Percentiles rank a stretch among this genome's conserved stretches.
These are phyloP conservation scores for Molossus molossus DNA, from an alignment of 2,797 vertebrate genomes.

Conservation along the genomic window DNA sequence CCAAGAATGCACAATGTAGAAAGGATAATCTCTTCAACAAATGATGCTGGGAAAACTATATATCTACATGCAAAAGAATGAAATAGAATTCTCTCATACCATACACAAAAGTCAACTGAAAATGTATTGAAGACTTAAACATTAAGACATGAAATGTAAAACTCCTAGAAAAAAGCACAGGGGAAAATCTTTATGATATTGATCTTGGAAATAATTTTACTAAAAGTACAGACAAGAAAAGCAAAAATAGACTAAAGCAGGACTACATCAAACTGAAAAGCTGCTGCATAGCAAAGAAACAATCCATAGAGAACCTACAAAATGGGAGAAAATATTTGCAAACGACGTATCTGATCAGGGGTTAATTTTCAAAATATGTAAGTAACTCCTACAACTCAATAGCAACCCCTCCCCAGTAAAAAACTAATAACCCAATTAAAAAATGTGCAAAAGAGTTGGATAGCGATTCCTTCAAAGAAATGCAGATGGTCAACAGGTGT, in stretches of 20 bases:
- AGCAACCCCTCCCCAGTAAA: background rate
- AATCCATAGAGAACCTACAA: background rate
- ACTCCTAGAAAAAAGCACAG: background rate
- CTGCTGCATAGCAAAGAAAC: background rate
- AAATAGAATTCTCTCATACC: background rate
- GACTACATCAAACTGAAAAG: background rate
- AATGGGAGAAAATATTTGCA: background rate
- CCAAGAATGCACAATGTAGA: background rate
- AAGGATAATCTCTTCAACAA: background rate
- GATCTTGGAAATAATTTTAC: background rate
- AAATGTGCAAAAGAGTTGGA: background rate
- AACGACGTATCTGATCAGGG: background rate
- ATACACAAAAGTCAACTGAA: background rate
- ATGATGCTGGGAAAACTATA: background rate
- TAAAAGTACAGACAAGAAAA: background rate
- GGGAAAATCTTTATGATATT: background rate
- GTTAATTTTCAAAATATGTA: background rate
- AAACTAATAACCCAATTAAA: background rate
- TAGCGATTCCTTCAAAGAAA: background rate
- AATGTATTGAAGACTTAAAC: background rate
- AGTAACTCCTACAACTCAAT: background rate
- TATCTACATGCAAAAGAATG: background rate
- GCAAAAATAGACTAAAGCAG: background rate
- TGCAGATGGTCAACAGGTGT: background rate
- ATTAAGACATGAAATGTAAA: background rate